Evolutionary conservation across 2,888 invertebrate species (phyloP), one percentile per base, ranked within the genome.

Genomic region (Caradrina kadenii): DNA sequence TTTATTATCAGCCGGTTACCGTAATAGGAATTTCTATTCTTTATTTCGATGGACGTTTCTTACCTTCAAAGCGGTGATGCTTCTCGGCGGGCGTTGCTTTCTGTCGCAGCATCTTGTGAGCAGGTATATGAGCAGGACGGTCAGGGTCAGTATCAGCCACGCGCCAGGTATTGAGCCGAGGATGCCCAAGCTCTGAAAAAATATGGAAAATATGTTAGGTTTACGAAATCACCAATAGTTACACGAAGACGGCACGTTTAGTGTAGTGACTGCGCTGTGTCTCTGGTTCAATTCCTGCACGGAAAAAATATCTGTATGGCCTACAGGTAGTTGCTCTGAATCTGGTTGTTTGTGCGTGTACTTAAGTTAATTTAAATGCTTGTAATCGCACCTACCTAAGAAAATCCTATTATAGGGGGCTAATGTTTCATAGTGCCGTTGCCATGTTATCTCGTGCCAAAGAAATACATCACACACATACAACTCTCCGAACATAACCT

Each of bases 81-180:
- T 98, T 91, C 97, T 97, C 72, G 98, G 97, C 74, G 98, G 98
- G 67, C 98, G 97, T 82, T 98, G 98, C 93, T 98, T 98, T 88
- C 98, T 97, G 96, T 99, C 99, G 96, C 99, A 99, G 96, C 99
- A 99, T 96, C 99, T 97, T 88, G 99, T 98, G 93, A 99, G 97
- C 91, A 99, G 97, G 96, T 99, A 99, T 87, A 99, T 97, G 83
- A 99, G 97, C 85, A 99, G 96, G 64, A 99, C 97, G 82, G 99
- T 96, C 86, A 99, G 96, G 39, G 99, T 99, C 75, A 99, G 96
- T 87, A 99, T 98, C 88, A 99, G 96, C 97, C 99, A 97, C 52
- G 98, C 98, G 70, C 99, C 98, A n/a, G 99, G 99, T 81, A 99
- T 97, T 52, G 99, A 98, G 70, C 98, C 99, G 88, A 99, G 96